Conservation (phyloP, 2,888 invertebrate species). For the Apodemia hepburni region DNA sequence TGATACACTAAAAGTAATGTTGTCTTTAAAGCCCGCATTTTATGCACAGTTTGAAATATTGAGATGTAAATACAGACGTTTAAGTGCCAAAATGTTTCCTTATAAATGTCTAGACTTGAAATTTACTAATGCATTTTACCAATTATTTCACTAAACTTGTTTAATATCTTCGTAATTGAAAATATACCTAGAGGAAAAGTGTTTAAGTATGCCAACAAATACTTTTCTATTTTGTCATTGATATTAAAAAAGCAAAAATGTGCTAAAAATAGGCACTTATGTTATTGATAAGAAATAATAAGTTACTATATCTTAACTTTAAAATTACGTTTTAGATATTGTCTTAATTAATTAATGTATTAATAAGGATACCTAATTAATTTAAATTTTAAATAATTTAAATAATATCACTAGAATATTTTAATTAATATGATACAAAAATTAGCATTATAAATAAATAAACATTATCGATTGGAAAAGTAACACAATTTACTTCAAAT, state of each 20-base stretch:
- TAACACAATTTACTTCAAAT: too few relatives aligned
- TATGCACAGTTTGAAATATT: constrained; percentile 30
- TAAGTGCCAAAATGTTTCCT: constrained; percentile 19
- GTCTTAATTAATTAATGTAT: background rate
- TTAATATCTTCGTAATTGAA: background rate
- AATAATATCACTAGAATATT: too few relatives aligned
- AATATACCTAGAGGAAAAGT: background rate
- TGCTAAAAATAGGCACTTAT: background rate
- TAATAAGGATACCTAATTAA: too few relatives aligned
- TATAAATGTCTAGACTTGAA: constrained; percentile 15
- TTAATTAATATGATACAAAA: too few relatives aligned
- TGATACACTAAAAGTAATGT: constrained; percentile 35
- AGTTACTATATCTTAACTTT: background rate
- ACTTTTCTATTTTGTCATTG: background rate
- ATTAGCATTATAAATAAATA: too few relatives aligned
- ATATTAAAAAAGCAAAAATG: background rate
- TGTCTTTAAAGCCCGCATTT: constrained; percentile 28
- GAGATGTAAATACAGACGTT: constrained; percentile 26
- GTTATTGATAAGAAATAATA: background rate
- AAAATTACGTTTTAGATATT: background rate
- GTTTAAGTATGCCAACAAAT: too few relatives aligned
- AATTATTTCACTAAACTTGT: background rate
- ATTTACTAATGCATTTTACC: constrained; percentile 19
- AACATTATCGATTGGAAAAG: too few relatives aligned
- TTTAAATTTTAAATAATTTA: too few relatives aligned